phyloP scores from a whole-genome alignment of 1,140 invertebrate species.

The Chionoecetes opilio region DNA sequence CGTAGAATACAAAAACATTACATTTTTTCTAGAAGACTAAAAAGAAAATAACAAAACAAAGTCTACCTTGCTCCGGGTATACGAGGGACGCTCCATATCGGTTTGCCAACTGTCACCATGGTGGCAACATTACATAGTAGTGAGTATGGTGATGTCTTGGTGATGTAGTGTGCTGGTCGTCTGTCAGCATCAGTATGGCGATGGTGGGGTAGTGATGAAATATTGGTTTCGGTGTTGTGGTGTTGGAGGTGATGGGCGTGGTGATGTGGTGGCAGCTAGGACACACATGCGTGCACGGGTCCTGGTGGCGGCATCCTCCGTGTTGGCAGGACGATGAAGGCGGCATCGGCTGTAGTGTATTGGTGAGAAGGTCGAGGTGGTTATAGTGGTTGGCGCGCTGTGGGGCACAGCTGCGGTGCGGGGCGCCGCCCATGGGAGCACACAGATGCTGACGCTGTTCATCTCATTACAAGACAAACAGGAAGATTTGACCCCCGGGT shows the following conservation, averaged over 20 bases:
- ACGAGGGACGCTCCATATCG: too few species aligned
- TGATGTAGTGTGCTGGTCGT: too few species aligned
- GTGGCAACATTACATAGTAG: too few species aligned
- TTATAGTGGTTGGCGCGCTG: background rate
- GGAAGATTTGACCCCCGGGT: slow-evolving; percentile 55
- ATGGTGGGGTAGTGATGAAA: too few species aligned
- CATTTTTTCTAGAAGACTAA: too few species aligned
- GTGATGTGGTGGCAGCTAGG: background rate
- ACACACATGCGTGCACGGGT: background rate
- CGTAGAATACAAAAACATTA: too few species aligned
- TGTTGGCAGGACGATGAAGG: background rate
- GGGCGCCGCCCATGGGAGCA: background rate
- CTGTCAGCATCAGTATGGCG: too few species aligned
- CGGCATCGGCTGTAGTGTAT: background rate
- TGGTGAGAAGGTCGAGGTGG: background rate
- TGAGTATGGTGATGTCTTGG: too few species aligned
- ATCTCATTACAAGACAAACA: slow-evolving; percentile 68
- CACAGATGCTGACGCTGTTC: slow-evolving; percentile 41
- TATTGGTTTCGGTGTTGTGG: background rate
- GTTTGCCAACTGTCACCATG: too few species aligned
- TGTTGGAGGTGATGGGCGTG: background rate
- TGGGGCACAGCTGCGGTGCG: background rate
- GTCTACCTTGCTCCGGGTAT: too few species aligned
- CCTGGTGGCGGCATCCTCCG: background rate
- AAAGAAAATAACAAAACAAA: too few species aligned